phyloP scores from a whole-genome alignment of 2,113 vertebrate species.

The Baryphthengus martii region DNA sequence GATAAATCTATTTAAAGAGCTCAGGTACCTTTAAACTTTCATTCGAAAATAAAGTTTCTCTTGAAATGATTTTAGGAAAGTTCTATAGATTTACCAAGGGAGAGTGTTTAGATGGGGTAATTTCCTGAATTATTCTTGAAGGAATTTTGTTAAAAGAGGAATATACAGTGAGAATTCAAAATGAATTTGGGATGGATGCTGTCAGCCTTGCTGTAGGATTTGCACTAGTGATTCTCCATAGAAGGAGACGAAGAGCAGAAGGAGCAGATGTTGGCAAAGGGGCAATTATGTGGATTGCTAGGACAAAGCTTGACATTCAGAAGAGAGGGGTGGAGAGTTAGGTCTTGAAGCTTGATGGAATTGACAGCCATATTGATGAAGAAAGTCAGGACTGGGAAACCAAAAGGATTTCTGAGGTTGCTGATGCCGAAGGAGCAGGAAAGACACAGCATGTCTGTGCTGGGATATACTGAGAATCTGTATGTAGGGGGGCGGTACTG shows the following conservation, averaged over 20 bases:
- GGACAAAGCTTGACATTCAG: neutral
- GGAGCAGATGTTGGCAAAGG: neutral
- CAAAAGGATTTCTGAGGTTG: neutral
- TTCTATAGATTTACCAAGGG: neutral
- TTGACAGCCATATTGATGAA: neutral
- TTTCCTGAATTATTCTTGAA: neutral
- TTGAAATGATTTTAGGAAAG: neutral
- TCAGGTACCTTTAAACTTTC: neutral
- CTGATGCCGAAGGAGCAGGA: neutral
- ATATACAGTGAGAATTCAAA: neutral
- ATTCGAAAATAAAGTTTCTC: neutral
- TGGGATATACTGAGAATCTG: neutral
- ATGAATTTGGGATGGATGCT: neutral
- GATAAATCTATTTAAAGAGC: neutral
- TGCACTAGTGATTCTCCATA: neutral
- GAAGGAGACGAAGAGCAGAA: constrained; percentile 34
- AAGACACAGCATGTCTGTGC: neutral
- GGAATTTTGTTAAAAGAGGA: neutral
- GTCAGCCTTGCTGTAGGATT: constrained; percentile 22
- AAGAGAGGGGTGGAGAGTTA: neutral
- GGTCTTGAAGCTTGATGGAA: neutral
- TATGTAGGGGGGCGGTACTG: accelerated
- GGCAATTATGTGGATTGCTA: neutral
- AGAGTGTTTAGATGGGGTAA: neutral
- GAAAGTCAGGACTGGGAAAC: neutral